phyloP scores from a whole-genome alignment of 2,888 invertebrate species.

The Athripsodes cinereus region DNA sequence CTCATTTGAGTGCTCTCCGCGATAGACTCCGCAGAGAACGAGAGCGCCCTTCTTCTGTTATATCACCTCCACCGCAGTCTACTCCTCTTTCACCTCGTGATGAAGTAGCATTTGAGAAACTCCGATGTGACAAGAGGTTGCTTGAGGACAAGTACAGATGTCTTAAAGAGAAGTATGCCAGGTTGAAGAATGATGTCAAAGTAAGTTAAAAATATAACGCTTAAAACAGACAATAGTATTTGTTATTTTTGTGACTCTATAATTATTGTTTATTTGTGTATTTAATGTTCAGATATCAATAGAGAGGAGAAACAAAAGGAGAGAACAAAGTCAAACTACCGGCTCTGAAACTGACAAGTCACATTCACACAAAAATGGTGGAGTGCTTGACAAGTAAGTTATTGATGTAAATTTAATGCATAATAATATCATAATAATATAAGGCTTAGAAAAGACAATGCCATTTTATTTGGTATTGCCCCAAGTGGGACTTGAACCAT shows the following conservation, averaged over 20 bases:
- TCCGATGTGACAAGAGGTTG: slow-evolving; percentile 63
- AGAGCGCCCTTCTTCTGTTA: slow-evolving; percentile 45
- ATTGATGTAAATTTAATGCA: no score
- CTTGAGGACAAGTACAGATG: slow-evolving; percentile 74
- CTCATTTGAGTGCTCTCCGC: slow-evolving; percentile 57
- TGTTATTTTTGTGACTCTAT: no score
- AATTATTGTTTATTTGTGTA: neutral
- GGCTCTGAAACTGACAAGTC: slow-evolving; percentile 78
- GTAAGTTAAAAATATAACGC: slow-evolving; percentile 33
- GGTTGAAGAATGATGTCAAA: slow-evolving; percentile 74
- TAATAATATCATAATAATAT: no score
- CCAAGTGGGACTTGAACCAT: no score
- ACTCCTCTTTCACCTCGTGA: slow-evolving; percentile 43
- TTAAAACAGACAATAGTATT: no score
- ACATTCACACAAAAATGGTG: slow-evolving; percentile 60
- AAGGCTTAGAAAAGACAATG: no score
- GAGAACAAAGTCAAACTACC: slow-evolving; percentile 60
- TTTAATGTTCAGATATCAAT: slow-evolving; percentile 50
- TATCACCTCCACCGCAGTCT: slow-evolving; percentile 10
- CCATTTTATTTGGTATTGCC: no score
- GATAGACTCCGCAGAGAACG: slow-evolving; percentile 54
- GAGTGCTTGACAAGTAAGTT: slow-evolving; percentile 39
- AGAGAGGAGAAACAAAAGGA: slow-evolving; percentile 64
- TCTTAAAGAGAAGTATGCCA: slow-evolving; percentile 74
- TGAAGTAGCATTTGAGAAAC: slow-evolving; percentile 53